Conservation (phyloP, 2,113 vertebrate species). For the Oryzias curvinotus region DNA sequence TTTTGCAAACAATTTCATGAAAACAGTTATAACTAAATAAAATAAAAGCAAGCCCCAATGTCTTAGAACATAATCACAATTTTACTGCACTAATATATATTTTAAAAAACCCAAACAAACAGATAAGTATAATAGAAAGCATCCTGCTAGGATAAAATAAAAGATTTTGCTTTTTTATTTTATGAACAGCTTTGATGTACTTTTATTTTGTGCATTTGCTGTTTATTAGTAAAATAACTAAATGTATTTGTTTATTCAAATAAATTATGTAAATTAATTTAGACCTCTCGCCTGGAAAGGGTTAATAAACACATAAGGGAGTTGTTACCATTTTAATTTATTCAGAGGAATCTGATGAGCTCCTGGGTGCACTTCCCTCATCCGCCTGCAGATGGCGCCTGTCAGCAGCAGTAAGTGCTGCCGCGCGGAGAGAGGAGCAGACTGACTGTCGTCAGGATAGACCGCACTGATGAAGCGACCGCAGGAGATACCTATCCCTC, state of each 20-base stretch:
- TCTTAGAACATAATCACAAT: too few species aligned
- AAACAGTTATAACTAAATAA: too few species aligned
- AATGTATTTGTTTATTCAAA: constrained; percentile 10
- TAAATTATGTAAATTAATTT: neutral
- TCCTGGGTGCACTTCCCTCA: constrained; percentile 2
- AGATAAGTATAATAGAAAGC: too few species aligned
- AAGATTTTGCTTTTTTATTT: too few species aligned
- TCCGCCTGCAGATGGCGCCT: constrained; percentile 38
- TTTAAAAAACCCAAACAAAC: too few species aligned
- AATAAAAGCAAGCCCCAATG: too few species aligned
- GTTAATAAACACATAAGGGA: neutral
- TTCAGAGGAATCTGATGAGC: neutral
- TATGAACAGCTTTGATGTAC: too few species aligned
- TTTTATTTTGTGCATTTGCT: too few species aligned
- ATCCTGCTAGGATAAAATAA: too few species aligned
- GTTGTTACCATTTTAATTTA: neutral
- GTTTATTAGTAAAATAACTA: too few species aligned
- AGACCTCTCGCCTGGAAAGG: neutral
- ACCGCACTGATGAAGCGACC: constrained; percentile 68
- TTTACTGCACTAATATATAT: too few species aligned
- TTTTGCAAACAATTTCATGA: too few species aligned
- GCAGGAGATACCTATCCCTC: constrained; percentile 16
- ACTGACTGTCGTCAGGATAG: constrained; percentile 30
- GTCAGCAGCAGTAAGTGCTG: constrained; percentile 42
- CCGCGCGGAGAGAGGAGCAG: constrained; percentile 36